Evolutionary conservation across 2,888 invertebrate species (phyloP).

Genomic region (Stramonita haemastoma): DNA sequence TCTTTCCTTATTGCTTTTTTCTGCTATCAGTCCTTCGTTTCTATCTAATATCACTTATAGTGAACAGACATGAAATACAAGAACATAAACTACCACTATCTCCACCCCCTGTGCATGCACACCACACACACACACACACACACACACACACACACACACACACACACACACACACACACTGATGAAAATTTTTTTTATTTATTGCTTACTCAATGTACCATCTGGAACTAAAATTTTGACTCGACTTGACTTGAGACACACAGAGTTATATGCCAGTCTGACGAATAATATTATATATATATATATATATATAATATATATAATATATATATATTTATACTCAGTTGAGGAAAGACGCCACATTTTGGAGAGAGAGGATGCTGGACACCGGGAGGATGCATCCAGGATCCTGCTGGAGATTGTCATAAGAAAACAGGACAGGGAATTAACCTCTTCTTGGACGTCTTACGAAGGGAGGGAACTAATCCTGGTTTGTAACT

Average conservation of each 20-base stretch:
- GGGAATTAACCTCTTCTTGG: neutral
- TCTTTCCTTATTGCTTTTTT: neutral
- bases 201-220: neutral
- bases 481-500: neutral
- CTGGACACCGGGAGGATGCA: slow-evolving; percentile 7
- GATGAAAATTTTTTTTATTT: too few relatives aligned
- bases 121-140: neutral
- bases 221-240: neutral
- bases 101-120: neutral
- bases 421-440: neutral
- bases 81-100: neutral
- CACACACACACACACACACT: neutral
- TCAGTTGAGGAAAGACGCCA: neutral
- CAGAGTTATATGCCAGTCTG: neutral
- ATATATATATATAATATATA: neutral
- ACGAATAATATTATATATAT: neutral
- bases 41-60: neutral
- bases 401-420: neutral
- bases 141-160: slow-evolving; percentile 5
- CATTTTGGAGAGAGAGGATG: slow-evolving; percentile 19
- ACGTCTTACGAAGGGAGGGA: neutral
- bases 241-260: too few relatives aligned
- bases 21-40: neutral
- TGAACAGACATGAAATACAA: neutral
- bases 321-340: neutral